Base-by-base conservation (phyloP, 2,888 invertebrate genomes). In the Leucophora obtusa region DNA sequence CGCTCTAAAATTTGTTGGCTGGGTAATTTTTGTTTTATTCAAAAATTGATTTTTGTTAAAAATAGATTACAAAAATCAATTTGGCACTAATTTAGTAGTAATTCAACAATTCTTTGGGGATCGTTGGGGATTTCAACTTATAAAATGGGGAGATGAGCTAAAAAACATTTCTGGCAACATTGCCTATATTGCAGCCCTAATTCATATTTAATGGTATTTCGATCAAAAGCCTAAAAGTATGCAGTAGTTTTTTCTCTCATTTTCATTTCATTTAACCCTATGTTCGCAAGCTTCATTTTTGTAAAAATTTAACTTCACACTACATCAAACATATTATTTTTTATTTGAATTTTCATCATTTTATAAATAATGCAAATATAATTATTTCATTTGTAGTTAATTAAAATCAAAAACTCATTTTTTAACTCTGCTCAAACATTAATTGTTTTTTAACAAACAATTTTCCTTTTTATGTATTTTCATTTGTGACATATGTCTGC, bases 401-500 rank as follows among this genome's bases (percentile, higher is more conserved):
- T 65, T 66, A 47, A 50, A 33, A n/a, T 10, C 51, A 35, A 54
- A 38, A 43, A 58, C 66, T 50, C 28, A 73, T 63, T n/a, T 14
- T 15, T 47, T 21, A 47, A 47, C 43, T 47, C 43, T n/a, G 5
- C n/a, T 47, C 43, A n/a, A 47, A 47, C 43, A 47, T 47, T 47
- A 47, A 75, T 11, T 35, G 65, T 71, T 77, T 59, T 47, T 65
- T 77, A 77, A 77, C 71, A 60, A 65, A 71, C 54, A 50, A 66
- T 60, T 78, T 78, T 60, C 59, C 66, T 78, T 77, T 77, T 47
- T 62, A 66, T 78, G 60, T 78, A 75, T 58, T 69, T 74, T 70
- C 77, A 77, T 81, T 77, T 81, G 77, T 74, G 73, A 77, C 60
- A 63, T 68, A 69, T 60, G 10, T 79, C 65, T 60, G 79, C 62